A percentile compares a stretch with the other conserved stretches of the same genome.
Evolutionary conservation across 2,888 invertebrate genomes (phyloP).

Genomic region (Cheilosia vernalis): DNA sequence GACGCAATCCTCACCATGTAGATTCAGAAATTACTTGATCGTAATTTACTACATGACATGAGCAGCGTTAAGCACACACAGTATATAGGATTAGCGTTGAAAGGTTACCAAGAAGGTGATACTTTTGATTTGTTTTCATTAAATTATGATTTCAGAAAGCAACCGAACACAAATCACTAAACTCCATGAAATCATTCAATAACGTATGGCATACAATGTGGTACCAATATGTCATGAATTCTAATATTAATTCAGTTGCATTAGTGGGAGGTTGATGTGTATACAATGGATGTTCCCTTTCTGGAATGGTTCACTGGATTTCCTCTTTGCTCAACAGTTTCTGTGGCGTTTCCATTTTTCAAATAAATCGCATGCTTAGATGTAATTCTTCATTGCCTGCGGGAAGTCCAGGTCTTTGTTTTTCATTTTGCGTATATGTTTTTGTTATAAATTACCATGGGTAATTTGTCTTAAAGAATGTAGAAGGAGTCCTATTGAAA

Average conservation of each 20-base stretch:
- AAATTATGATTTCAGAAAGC: slow-evolving; percentile 33
- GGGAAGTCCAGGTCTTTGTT: slow-evolving; percentile 81
- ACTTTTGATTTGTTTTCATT: slow-evolving; percentile 51
- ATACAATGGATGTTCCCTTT: slow-evolving; percentile 35
- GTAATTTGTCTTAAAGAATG: slow-evolving; percentile 58
- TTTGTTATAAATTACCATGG: slow-evolving; percentile 57
- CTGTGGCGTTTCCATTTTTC: slow-evolving; percentile 63
- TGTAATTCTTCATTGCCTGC: slow-evolving; percentile 83
- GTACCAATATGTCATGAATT: slow-evolving; percentile 63
- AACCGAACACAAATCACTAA: slow-evolving; percentile 15
- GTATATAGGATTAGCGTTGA: slow-evolving; percentile 3
- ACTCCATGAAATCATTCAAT: slow-evolving; percentile 19
- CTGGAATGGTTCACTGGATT: slow-evolving; percentile 33
- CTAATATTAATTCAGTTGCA: slow-evolving; percentile 57
- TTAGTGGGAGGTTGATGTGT: slow-evolving; percentile 55
- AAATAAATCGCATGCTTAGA: slow-evolving; percentile 80
- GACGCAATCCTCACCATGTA: slow-evolving; percentile 2
- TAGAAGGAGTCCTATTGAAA: slow-evolving; percentile 45
- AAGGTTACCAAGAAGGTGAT: slow-evolving; percentile 38
- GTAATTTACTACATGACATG: slow-evolving; percentile 13
- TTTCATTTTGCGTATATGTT: slow-evolving; percentile 55
- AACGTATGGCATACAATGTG: slow-evolving; percentile 48
- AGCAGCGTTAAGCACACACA: background rate
- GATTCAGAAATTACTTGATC: slow-evolving; percentile 30
- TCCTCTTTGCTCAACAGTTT: slow-evolving; percentile 50